A percentile compares a stretch with the other conserved stretches of the same genome.
These are phyloP conservation scores for Formica aserva DNA, from an alignment of 2,888 invertebrate genomes.

Conservation along the genomic window DNA sequence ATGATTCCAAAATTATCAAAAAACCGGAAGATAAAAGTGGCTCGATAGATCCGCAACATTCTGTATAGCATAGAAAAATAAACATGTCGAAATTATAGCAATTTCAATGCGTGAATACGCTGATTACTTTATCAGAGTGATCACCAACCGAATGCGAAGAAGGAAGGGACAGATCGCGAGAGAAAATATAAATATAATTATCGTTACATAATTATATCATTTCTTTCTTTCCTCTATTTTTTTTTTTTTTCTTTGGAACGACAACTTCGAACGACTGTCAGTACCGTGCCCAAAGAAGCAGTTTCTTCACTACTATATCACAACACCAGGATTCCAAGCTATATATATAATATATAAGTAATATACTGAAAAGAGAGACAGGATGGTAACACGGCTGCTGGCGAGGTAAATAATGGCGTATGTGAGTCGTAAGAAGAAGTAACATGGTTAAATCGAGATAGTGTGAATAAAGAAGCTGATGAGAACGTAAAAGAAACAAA, in stretches of 20 bases:
- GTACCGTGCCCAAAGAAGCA: conserved; percentile 84
- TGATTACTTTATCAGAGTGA: neutral
- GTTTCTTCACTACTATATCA: conserved; percentile 82
- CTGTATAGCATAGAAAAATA: neutral
- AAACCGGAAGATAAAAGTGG: neutral
- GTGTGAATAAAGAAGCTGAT: conserved; percentile 72
- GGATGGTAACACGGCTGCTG: conserved; percentile 79
- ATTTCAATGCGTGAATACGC: neutral
- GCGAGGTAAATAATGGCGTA: conserved; percentile 74
- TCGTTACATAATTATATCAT: conserved; percentile 56
- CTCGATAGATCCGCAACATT: neutral
- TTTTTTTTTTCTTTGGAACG: conserved; percentile 56
- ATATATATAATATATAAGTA: conserved; percentile 72
- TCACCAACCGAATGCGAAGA: conserved; percentile 54
- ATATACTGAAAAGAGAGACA: conserved; percentile 74
- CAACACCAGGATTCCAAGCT: conserved; percentile 84
- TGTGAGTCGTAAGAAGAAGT: conserved; percentile 75
- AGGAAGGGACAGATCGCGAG: conserved; percentile 64
- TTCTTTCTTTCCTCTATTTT: conserved; percentile 34
- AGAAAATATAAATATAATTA: conserved; percentile 28
- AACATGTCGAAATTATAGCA: neutral
- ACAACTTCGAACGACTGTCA: conserved; percentile 80
- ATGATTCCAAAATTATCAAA: neutral
- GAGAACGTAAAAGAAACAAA: conserved; percentile 68
- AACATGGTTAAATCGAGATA: conserved; percentile 73